Evolutionary conservation across 2,113 vertebrate genomes (phyloP).

Genomic region (Ascaphus truei): DNA sequence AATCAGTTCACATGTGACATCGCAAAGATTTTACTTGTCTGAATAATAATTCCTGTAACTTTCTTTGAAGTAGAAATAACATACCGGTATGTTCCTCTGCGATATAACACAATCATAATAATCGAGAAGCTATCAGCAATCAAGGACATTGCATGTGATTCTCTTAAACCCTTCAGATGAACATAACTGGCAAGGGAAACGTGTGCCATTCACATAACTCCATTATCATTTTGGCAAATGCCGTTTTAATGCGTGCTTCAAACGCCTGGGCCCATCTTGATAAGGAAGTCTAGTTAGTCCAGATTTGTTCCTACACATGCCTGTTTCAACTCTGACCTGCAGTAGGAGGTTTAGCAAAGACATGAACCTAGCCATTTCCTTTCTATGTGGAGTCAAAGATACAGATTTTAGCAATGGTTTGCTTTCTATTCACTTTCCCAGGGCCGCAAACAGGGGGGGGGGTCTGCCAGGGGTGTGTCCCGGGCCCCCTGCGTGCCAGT

Average conservation of each 20-base stretch:
- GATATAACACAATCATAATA: background rate
- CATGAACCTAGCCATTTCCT: too few relatives aligned
- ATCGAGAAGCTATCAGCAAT: background rate
- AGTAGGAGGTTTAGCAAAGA: background rate
- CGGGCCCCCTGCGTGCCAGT: too few relatives aligned
- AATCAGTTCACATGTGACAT: background rate
- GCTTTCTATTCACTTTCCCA: too few relatives aligned
- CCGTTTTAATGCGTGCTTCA: too few relatives aligned
- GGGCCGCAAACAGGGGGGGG: too few relatives aligned
- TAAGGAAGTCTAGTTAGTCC: background rate
- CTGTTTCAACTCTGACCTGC: too few relatives aligned
- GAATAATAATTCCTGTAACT: background rate
- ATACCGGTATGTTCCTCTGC: background rate
- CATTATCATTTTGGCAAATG: too few relatives aligned
- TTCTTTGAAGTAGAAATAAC: background rate
- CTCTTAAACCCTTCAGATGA: background rate
- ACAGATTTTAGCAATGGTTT: too few relatives aligned
- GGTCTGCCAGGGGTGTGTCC: too few relatives aligned
- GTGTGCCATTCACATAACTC: background rate
- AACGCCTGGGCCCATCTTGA: background rate
- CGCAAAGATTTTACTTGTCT: background rate
- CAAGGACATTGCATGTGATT: background rate
- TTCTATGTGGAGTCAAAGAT: too few relatives aligned
- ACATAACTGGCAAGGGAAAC: background rate
- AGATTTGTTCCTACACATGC: too few relatives aligned